Conservation (phyloP, 1,140 invertebrate genomes). For the Stegodyphus mimosarum region DNA sequence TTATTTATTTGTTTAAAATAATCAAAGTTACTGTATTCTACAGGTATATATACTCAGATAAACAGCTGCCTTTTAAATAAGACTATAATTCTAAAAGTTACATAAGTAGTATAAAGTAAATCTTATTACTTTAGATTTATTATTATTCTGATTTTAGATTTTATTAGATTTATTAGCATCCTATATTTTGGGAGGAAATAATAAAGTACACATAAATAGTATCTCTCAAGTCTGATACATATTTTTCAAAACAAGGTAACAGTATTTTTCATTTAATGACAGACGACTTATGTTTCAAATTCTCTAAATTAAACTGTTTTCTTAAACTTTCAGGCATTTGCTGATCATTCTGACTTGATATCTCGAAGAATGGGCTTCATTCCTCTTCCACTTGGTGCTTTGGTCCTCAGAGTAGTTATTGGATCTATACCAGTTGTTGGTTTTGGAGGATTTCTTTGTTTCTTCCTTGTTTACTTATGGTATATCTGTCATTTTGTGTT, state of each 20-base stretch:
- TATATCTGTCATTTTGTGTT: conserved; percentile 61
- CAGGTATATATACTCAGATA: too few relatives aligned
- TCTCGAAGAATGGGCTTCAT: conserved; percentile 97
- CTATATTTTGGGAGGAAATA: too few relatives aligned
- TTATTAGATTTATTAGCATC: too few relatives aligned
- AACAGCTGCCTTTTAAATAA: too few relatives aligned
- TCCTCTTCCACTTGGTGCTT: conserved; percentile 91
- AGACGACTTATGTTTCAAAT: background rate
- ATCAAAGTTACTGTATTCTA: too few relatives aligned
- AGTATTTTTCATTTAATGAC: background rate
- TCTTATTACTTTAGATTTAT: too few relatives aligned
- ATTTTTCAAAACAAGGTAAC: background rate
- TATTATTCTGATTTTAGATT: too few relatives aligned
- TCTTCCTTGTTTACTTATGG: conserved; percentile 83
- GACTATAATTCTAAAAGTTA: too few relatives aligned
- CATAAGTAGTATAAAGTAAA: too few relatives aligned
- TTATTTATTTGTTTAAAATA: too few relatives aligned
- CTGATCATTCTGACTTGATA: conserved; percentile 96
- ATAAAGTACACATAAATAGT: too few relatives aligned
- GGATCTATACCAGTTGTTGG: conserved; percentile 76
- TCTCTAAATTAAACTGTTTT: conserved; percentile 8
- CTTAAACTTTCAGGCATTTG: conserved; percentile 79
- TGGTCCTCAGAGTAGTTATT: conserved; percentile 85
- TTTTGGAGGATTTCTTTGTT: conserved; percentile 74
- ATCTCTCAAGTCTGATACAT: background rate